A percentile compares a stretch with the other conserved stretches of the same genome.
Conservation (phyloP, 1,140 invertebrate species). For the Diploscapter pachys region DNA sequence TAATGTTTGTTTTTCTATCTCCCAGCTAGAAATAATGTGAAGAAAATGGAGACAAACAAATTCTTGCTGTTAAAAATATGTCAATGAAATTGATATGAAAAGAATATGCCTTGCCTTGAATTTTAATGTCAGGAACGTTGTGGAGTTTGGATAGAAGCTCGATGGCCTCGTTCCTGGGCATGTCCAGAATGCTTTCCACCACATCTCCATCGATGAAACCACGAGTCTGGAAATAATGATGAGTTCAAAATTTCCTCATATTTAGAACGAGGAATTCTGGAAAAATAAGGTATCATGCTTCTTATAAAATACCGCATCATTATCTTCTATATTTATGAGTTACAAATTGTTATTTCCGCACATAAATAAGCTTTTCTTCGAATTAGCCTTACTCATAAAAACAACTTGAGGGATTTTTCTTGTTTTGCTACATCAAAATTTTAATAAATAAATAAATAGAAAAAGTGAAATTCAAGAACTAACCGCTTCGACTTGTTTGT, state of each 20-base stretch:
- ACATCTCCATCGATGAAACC: slow-evolving; percentile 98
- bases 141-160: slow-evolving; percentile 71
- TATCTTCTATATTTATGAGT: too few relatives aligned
- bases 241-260: not conserved
- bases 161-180: slow-evolving; percentile 78
- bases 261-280: too few relatives aligned
- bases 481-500: slow-evolving; percentile 45
- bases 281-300: too few relatives aligned
- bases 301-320: too few relatives aligned
- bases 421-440: too few relatives aligned
- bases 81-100: not conserved
- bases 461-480: not conserved
- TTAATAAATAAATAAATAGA: too few relatives aligned
- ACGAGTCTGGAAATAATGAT: slow-evolving; percentile 22
- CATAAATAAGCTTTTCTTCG: too few relatives aligned
- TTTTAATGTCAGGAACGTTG: not conserved
- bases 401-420: not conserved
- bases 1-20: too few relatives aligned
- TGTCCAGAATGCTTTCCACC: slow-evolving; percentile 91
- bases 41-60: not conserved
- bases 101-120: not conserved
- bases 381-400: not conserved
- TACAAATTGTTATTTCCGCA: too few relatives aligned
- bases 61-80: not conserved
- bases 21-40: not conserved